Percentiles rank a stretch among this genome's conserved stretches.
Evolutionary conservation across 2,113 vertebrate genomes (phyloP).

Genomic region (Sebastes fasciatus): DNA sequence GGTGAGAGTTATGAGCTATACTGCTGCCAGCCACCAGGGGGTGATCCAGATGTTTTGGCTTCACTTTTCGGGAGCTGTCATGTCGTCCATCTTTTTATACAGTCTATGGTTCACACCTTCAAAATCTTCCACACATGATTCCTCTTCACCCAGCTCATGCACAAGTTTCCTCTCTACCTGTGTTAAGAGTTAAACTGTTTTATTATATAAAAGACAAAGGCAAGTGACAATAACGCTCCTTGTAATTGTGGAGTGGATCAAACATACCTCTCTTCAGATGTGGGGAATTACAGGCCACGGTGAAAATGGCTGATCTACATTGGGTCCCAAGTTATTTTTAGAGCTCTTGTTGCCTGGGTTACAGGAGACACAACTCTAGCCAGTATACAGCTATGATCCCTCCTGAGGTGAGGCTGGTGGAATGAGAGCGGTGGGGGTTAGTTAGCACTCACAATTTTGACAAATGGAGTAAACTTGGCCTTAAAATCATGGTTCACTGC

Average conservation of each 20-base stretch:
- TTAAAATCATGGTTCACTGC: background rate
- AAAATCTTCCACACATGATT: background rate
- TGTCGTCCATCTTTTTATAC: too few relatives aligned
- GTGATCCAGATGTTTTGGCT: too few relatives aligned
- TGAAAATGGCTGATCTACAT: slow-evolving; percentile 81
- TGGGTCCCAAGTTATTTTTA: slow-evolving; percentile 84
- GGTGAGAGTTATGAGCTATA: too few relatives aligned
- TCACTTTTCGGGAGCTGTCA: too few relatives aligned
- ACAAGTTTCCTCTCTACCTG: background rate
- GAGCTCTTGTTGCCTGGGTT: slow-evolving; percentile 85
- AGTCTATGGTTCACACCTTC: too few relatives aligned
- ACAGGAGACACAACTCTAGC: slow-evolving; percentile 78
- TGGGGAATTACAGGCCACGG: slow-evolving; percentile 75
- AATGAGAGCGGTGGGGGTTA: slow-evolving; percentile 54
- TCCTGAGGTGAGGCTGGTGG: slow-evolving; percentile 65
- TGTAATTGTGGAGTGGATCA: slow-evolving; percentile 55
- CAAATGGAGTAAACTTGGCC: slow-evolving; percentile 40
- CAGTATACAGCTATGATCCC: slow-evolving; percentile 67
- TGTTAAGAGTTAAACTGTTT: background rate
- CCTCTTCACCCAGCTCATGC: background rate
- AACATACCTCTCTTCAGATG: slow-evolving; percentile 67
- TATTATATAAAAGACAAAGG: slow-evolving; percentile 24
- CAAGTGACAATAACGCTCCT: slow-evolving; percentile 4
- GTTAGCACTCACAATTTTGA: slow-evolving; percentile 34
- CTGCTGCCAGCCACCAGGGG: too few relatives aligned